Evolutionary conservation across 2,113 vertebrate species (phyloP).

Genomic region (Leucopternis melanops): DNA sequence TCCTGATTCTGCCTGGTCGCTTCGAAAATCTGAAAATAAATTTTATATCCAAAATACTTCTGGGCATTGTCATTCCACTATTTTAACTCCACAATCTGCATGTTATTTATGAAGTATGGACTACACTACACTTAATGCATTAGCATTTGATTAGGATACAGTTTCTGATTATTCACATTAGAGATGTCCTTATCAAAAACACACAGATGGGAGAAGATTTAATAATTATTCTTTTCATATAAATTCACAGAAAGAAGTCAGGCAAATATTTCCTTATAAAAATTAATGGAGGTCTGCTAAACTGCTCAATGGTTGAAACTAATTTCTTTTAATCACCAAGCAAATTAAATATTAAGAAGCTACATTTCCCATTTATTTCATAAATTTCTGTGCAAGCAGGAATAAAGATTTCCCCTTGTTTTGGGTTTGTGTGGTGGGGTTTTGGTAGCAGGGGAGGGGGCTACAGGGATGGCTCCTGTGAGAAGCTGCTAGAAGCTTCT

Average conservation of each 20-base stretch:
- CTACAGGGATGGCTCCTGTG: no score
- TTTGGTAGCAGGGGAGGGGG: no score
- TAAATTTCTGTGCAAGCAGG: not conserved
- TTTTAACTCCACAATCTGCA: not conserved
- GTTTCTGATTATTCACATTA: slow-evolving; percentile 1
- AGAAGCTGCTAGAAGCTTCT: no score
- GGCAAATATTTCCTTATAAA: slow-evolving; percentile 4
- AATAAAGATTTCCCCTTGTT: not conserved
- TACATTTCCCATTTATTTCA: not conserved
- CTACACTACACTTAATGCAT: not conserved
- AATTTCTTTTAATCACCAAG: slow-evolving; percentile 26
- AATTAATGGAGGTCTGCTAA: slow-evolving; percentile 19
- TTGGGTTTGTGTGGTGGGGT: no score
- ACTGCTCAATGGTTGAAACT: slow-evolving; percentile 36
- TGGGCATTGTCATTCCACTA: not conserved
- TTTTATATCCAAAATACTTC: not conserved
- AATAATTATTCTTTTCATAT: not conserved
- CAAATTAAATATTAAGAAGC: slow-evolving; percentile 37
- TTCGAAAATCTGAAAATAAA: not conserved
- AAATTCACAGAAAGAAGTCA: not conserved
- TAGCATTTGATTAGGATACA: not conserved
- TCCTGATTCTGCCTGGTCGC: not conserved
- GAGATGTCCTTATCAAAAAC: not conserved
- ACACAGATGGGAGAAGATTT: not conserved
- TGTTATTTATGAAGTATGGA: not conserved